Conservation (phyloP, 2,113 vertebrate species). For the Brienomyrus brachyistius region DNA sequence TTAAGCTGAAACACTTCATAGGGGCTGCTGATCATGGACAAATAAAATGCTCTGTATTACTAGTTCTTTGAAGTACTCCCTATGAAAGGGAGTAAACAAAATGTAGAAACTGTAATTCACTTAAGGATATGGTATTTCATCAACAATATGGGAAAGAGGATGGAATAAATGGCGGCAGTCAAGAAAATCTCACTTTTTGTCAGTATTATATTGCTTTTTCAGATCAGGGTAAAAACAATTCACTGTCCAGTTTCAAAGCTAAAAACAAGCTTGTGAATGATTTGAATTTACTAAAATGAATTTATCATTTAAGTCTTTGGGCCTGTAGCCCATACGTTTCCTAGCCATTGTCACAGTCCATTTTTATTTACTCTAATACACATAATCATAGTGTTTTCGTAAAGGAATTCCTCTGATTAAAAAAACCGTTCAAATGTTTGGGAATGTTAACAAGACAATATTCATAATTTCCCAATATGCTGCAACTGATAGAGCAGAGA, state of each 20-base stretch:
- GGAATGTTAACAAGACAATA: neutral
- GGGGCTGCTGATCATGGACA: neutral
- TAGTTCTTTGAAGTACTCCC: neutral
- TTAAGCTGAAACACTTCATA: neutral
- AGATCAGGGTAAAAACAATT: neutral
- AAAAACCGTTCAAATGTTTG: neutral
- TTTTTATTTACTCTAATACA: neutral
- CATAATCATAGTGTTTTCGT: neutral
- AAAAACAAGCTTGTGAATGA: neutral
- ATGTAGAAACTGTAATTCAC: conserved; percentile 19
- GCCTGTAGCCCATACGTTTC: neutral
- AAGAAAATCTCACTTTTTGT: neutral
- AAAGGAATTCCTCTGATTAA: neutral
- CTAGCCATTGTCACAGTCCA: neutral
- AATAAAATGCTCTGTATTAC: neutral
- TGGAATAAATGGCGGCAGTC: neutral
- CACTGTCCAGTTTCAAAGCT: neutral
- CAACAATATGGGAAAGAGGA: neutral
- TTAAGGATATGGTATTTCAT: neutral
- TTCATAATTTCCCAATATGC: neutral
- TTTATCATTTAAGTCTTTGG: neutral
- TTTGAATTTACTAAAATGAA: neutral
- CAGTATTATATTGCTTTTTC: neutral
- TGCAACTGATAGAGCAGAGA: neutral
- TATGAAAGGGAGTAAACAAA: conserved; percentile 10